These are phyloP conservation scores for Clitarchus hookeri DNA, from an alignment of 2,888 invertebrate species.

Conservation along the genomic window DNA sequence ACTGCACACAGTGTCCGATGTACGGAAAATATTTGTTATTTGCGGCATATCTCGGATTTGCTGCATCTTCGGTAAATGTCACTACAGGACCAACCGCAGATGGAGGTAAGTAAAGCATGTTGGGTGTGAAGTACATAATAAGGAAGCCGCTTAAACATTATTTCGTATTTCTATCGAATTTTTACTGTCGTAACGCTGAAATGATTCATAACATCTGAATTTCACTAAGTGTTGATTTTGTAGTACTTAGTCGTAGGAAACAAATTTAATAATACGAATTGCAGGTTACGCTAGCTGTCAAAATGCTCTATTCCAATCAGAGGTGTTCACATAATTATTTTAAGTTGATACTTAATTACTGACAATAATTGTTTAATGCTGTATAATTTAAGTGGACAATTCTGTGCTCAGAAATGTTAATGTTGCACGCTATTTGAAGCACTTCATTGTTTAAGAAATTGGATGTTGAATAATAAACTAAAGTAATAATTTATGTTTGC, in stretches of 20 bases:
- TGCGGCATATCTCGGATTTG: conserved; percentile 40
- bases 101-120: conserved; percentile 39
- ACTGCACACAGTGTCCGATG: conserved; percentile 27
- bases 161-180: neutral
- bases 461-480: no score
- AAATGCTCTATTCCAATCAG: neutral
- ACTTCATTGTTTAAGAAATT: no score
- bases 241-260: neutral
- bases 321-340: no score
- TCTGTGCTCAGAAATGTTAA: no score
- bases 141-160: neutral
- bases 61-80: conserved; percentile 41
- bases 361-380: no score
- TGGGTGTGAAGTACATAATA: neutral
- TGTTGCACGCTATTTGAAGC: no score
- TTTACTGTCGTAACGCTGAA: neutral
- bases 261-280: neutral
- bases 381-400: no score
- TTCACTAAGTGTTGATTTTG: neutral
- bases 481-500: no score
- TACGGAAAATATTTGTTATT: conserved; percentile 37
- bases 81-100: conserved; percentile 42
- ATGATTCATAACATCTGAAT: neutral
- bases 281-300: neutral
- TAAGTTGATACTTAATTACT: no score